Base-by-base conservation (phyloP, 1,140 invertebrate genomes). In the Adoxophyes honmai region DNA sequence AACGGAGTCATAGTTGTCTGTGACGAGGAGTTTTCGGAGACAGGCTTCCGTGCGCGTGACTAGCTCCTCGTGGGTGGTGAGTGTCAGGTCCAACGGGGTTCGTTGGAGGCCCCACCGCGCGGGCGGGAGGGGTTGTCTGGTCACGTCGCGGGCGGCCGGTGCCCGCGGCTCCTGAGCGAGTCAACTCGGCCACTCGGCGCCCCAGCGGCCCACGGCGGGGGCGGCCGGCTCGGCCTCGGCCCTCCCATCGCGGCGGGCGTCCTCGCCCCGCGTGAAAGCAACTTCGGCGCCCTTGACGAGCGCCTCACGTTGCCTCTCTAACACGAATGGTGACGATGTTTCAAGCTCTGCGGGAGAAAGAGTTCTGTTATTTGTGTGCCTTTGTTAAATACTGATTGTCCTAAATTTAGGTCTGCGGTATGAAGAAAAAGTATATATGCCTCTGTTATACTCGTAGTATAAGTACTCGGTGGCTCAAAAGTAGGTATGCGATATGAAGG, bases 111-210 rank as follows among this genome's bases (percentile, higher is more conserved):
- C 77, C 86, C 86, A 86, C 13, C 86, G 73, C 52, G 88, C 90
- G 92, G 93, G 94, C 71, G 90, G 89, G 58, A 94, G 92, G 59
- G 42, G 42, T 4, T 7, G 42, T 10, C 42, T 10, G 42, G 42
- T 48, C 42, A 48, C 42, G 28, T 48, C 42, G 42, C 42, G 42
- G 64, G 68, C 81, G 86, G 88, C 83, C 81, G 89, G 84, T 88
- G 42, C 90, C 83, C 90, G 88, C 86, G 84, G 87, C 73, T 77
- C 87, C 89, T 87, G 89, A 90, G 91, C 94, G 95, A 96, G 95
- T 96, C 95, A 96, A 96, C 95, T 96, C 90, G 95, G 95, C 95
- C 95, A 96, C 88, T 97, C 95, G 85, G 92, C 93, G 85, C 95
- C 95, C 95, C 95, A 96, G 64, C 95, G 93, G 77, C 94, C 94